Conservation (phyloP, 2,888 invertebrate genomes). For the Prosopocoilus inquinatus region DNA sequence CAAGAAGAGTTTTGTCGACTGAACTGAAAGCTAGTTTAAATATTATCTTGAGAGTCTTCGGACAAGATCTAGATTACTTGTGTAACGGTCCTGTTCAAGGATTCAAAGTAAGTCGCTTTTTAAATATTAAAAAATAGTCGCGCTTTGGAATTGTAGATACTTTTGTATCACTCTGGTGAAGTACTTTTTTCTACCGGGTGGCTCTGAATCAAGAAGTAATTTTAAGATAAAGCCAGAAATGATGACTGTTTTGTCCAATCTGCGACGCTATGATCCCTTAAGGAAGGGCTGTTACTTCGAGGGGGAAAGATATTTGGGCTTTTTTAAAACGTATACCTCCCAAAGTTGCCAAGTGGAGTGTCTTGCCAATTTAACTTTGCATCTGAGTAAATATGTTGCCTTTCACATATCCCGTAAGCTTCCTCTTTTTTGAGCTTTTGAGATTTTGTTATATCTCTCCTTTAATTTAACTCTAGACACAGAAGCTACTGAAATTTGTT, state of each 20-base stretch:
- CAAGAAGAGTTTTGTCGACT: slow-evolving; percentile 64
- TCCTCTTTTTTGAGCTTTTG: too few species aligned
- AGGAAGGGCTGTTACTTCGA: slow-evolving; percentile 70
- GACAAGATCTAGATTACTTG: slow-evolving; percentile 64
- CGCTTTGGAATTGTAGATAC: slow-evolving; percentile 51
- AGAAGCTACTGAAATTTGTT: slow-evolving; percentile 58
- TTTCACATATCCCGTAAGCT: slow-evolving; percentile 66
- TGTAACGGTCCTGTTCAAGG: slow-evolving; percentile 74
- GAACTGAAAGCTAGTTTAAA: slow-evolving; percentile 67
- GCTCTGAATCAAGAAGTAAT: slow-evolving; percentile 70
- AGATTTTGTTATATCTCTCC: not conserved
- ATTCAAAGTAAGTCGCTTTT: slow-evolving; percentile 58
- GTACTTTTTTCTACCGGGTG: slow-evolving; percentile 66
- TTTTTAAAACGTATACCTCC: slow-evolving; percentile 70
- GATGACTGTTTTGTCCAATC: slow-evolving; percentile 69
- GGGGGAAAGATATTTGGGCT: slow-evolving; percentile 61
- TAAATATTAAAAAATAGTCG: not conserved
- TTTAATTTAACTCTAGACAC: slow-evolving; percentile 56
- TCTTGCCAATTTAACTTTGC: slow-evolving; percentile 64
- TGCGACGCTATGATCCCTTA: slow-evolving; percentile 62
- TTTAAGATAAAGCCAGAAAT: slow-evolving; percentile 71
- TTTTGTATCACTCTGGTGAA: slow-evolving; percentile 69
- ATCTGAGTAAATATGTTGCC: slow-evolving; percentile 65
- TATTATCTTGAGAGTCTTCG: slow-evolving; percentile 59
- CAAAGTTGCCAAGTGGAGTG: slow-evolving; percentile 74